Base-by-base conservation (phyloP, 2,888 invertebrate species). In the Charanyca ferruginea region DNA sequence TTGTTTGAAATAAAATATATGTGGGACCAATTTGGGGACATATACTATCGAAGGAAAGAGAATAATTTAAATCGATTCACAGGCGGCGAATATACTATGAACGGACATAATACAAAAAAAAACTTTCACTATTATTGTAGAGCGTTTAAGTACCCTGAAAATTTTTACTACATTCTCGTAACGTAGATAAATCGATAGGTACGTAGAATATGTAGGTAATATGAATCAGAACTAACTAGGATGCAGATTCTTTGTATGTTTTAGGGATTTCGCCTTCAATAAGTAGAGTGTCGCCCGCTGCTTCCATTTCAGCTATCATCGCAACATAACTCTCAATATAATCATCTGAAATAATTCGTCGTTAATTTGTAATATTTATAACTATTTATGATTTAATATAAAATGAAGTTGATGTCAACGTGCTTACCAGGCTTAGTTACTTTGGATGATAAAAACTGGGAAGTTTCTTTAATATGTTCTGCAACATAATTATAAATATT, bases 231-330 rank as follows among this genome's bases (percentile, higher is more conserved):
- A 85, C 90, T 90, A 68, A 95, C 94, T 93, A 94, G 44, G 83
- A 79, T 0, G 94, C 92, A 0, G 91, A 83, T 23, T 92, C 92
- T 57, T 90, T 90, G 57, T 85, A 87, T 1, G 93, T 86, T 76
- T 92, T 94, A 0, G 89, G 84, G n/a, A 91, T 88, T 16, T 88
- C 74, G 38, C 90, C 93, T 61, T 90, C 90, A 11, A 94, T 82
- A 0, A 94, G 86, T 0, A 80, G 71, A 0, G 67, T 47, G 20
- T 92, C 91, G 1, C 93, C 93, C 2, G 89, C 84, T 0, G 83
- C 75, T 58, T 94, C 94, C 93, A 94, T 93, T 82, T 93, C 91
- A 32, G 82, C 87, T 22, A 95, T 67, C 28, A 95, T 64, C 1
- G 89, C 80, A 7, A 93, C 88, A 63, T 94, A 94, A 0, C 93